A percentile compares a stretch with the other conserved stretches of the same genome.
phyloP scores from a whole-genome alignment of 2,797 vertebrate genomes.

The Melanogrammus aeglefinus region DNA sequence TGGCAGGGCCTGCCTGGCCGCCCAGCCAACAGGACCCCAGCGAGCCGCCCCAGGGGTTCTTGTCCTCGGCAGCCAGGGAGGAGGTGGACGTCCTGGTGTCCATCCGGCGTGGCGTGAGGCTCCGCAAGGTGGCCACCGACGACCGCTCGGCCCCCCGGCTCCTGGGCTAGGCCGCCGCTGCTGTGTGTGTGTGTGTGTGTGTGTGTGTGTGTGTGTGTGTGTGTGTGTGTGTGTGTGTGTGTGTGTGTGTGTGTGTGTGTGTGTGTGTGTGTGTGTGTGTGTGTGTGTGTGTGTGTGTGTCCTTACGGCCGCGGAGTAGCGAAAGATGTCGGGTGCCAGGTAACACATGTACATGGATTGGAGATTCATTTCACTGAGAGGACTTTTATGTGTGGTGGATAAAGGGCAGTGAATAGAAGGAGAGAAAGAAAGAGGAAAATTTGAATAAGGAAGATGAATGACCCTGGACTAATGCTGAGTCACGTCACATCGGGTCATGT shows the following conservation, averaged over 20 bases:
- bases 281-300: conserved; percentile 24
- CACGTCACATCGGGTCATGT: conserved; percentile 44
- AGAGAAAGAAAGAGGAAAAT: not conserved
- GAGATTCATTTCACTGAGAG: conserved; percentile 13
- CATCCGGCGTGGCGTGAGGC: conserved; percentile 90
- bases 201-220: conserved; percentile 37
- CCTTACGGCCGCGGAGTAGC: conserved; percentile 44
- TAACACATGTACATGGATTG: conserved; percentile 38
- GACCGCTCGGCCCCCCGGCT: conserved; percentile 92
- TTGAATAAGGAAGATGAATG: conserved; percentile 22
- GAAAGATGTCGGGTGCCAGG: conserved; percentile 46
- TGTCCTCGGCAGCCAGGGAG: conserved; percentile 51
- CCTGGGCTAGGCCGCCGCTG: conserved; percentile 74
- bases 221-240: conserved; percentile 14
- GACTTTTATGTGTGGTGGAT: conserved; percentile 29
- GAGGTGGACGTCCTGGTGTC: conserved; percentile 90
- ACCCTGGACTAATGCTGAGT: conserved; percentile 29
- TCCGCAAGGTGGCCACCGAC: conserved; percentile 89
- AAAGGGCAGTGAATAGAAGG: conserved; percentile 47
- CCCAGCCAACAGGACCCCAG: conserved; percentile 18
- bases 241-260: too few species aligned
- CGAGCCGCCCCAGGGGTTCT: conserved; percentile 11
- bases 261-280: too few species aligned
- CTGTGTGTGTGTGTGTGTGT: conserved; percentile 27
- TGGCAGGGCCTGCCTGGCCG: conserved; percentile 26